Conservation (phyloP, 1,140 invertebrate species). For the Ceratosolen fusciceps region DNA sequence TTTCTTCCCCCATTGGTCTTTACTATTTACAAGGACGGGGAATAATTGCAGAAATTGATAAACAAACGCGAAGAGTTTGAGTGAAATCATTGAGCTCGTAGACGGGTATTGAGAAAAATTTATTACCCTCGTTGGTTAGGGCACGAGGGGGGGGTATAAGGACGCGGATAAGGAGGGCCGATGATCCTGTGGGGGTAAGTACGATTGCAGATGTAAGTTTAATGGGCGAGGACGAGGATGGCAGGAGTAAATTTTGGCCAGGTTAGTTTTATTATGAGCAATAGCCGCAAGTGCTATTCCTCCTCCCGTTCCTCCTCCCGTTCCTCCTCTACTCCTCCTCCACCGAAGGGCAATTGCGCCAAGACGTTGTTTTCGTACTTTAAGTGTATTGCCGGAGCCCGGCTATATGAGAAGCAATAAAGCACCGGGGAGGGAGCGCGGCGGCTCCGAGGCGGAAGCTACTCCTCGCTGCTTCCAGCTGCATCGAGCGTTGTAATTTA, state of each 20-base stretch:
- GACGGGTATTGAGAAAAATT: not conserved
- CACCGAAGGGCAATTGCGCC: not conserved
- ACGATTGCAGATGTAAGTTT: not conserved
- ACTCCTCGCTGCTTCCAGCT: slow-evolving; percentile 47
- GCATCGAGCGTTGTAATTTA: slow-evolving; percentile 27
- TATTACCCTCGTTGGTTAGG: no score
- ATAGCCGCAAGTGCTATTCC: not conserved
- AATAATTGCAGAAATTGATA: not conserved
- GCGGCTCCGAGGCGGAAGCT: slow-evolving; percentile 36
- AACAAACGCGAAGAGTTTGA: not conserved
- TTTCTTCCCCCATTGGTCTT: no score
- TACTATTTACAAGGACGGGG: no score
- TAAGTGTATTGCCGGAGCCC: not conserved
- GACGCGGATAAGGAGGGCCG: not conserved
- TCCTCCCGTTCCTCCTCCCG: no score
- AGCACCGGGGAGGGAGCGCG: not conserved
- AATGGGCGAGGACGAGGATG: not conserved
- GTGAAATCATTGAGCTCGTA: not conserved
- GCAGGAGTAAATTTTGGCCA: not conserved
- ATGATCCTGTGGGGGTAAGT: not conserved
- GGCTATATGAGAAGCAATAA: slow-evolving; percentile 5
- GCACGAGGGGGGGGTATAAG: not conserved
- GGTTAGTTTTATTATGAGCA: slow-evolving; percentile 9
- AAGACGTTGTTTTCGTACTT: slow-evolving; percentile 18
- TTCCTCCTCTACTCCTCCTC: no score